Conservation (phyloP, 2,888 invertebrate species). For the Atrina japonica region DNA sequence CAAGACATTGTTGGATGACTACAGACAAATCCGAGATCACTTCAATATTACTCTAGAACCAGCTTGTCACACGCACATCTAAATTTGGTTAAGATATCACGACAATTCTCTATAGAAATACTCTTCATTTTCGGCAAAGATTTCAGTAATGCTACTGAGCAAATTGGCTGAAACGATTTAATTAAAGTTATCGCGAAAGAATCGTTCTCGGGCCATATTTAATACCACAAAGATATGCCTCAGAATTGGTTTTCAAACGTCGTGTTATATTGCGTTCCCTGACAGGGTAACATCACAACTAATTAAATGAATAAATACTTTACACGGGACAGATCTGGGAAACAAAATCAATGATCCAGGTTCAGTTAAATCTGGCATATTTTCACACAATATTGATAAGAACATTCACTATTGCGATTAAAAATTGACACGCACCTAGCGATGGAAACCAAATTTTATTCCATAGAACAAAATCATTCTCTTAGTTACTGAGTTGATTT, state of each 20-base stretch:
- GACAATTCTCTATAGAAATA: slow-evolving; percentile 32
- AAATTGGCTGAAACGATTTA: slow-evolving; percentile 50
- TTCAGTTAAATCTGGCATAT: too few relatives aligned
- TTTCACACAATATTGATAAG: too few relatives aligned
- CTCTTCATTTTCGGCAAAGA: slow-evolving; percentile 38
- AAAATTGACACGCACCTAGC: too few relatives aligned
- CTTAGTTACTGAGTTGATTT: too few relatives aligned
- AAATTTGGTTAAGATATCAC: slow-evolving; percentile 10
- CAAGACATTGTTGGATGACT: too few relatives aligned
- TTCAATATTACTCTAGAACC: too few relatives aligned
- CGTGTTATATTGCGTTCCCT: slow-evolving; percentile 38
- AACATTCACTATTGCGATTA: too few relatives aligned
- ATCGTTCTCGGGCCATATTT: slow-evolving; percentile 24
- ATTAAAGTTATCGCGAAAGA: slow-evolving; percentile 41
- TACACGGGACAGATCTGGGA: slow-evolving; percentile 29
- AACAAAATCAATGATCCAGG: too few relatives aligned
- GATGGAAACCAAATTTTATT: too few relatives aligned
- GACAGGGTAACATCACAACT: slow-evolving; percentile 43
- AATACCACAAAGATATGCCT: slow-evolving; percentile 24
- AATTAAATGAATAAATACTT: slow-evolving; percentile 50
- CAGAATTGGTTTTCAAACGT: slow-evolving; percentile 32
- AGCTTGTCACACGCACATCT: too few relatives aligned
- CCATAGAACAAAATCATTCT: too few relatives aligned
- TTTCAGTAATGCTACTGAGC: slow-evolving; percentile 38
- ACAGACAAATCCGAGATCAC: too few relatives aligned